Evolutionary conservation across 2,113 vertebrate genomes (phyloP), one percentile per base, ranked within the genome.

Genomic region (Colaptes auratus): DNA sequence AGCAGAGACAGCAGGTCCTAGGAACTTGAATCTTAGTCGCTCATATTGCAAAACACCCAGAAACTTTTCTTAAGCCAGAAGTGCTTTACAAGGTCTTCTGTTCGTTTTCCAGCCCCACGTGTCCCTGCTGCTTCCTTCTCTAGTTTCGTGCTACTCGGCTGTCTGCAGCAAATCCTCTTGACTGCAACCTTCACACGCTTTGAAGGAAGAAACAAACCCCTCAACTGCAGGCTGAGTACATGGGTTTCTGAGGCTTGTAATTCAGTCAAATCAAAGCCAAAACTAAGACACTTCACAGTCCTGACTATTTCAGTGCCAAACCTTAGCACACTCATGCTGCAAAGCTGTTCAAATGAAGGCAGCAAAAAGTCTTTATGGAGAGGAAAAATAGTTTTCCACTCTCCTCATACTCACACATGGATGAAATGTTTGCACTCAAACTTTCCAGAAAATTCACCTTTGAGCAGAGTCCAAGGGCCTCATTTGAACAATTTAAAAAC

Each of bases 371-470:
- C 53, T 90, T 84, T 73, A 74, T 23, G 39, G 31, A 92, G 14
- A 30, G 58, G 64, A 13, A 94, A 94, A 93, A 94, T 69, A 92
- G 53, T 94, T 92, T 95, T 91, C 85, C 66, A 60, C 59, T 93
- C 73, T 88, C 46, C 90, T 92, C 89, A 91, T 86, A 48, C 35
- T 87, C 71, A 79, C 90, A 93, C n/a, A 90, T 61, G 73, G 90
- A 86, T 92, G 53, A 95, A 94, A 95, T 53, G 67, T 77, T 96
- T 92, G 92, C 0, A 0, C 76, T 96, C 67, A 85, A 33, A 86
- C 70, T 92, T 95, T 92, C 92, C 31, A 92, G 94, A 94, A 96
- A 92, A 82, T 63, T 79, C 53, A 90, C 61, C 76, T 89, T 81
- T 77, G 74, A 94, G 76, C 27, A 52, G 15, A 89, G 60, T 85